Evolutionary conservation across 1,140 invertebrate genomes (phyloP), one percentile per base, ranked within the genome.

Genomic region (Metopolophium dirhodum): DNA sequence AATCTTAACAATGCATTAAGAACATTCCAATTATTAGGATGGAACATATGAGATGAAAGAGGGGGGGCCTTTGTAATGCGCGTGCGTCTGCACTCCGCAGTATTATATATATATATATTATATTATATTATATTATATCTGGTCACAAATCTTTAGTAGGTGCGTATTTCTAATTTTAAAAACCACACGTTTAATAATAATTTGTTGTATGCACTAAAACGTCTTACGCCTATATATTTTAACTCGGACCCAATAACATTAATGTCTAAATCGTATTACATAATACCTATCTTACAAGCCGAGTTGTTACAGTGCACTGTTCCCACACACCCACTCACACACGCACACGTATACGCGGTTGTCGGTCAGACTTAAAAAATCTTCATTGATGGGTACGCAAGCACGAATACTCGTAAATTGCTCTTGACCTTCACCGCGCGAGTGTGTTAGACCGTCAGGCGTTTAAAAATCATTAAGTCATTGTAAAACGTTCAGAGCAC

Each of bases 341-440:
- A 49, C 35, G 7, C 26, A 41, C 37, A 30, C 37, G 35, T 9
- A 47, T 57, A 61, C n/a, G 11, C 22, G 2, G 11, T 90, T 45
- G 51, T 30, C 88, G 37, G 88, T 41, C 49, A 41, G 87, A 54
- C 49, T 41, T 61, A 23, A 49, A 49, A 92, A 92, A 85, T 92
- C 68, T 83, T 92, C 77, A 83, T 85, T 85, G 91, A 83, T 85
- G 91, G 23, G 41, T 18, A n/a, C 37, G 45, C 90, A 91, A 91
- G 45, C 68, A 49, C 41, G 90, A 91, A 51, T 85, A n/a, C 51
- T 57, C 54, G 54, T 90, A 92, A 83, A 92, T 86, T 82, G 90
- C 41, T 82, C 26, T 82, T 92, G 91, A 85, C 91, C 91, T 92
- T 92, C 91, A 54, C 45, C 45, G 35, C 8, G 54, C 47, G n/a